Base-by-base conservation (phyloP, 1,140 invertebrate genomes). In the Leptestheria dahalacensis region DNA sequence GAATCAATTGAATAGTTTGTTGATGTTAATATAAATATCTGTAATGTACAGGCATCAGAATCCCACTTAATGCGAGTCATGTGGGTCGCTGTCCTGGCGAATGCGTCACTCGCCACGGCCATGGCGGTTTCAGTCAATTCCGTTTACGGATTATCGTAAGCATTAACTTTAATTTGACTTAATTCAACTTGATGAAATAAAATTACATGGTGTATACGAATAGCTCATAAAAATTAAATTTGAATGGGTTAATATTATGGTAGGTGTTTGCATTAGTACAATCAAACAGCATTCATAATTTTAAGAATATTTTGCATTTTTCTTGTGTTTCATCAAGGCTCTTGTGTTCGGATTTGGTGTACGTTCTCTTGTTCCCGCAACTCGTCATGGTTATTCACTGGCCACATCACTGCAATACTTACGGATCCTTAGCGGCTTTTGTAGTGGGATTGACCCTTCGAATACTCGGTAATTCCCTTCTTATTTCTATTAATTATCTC, bases 41-140 rank as follows among this genome's bases (percentile, higher is more conserved):
- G n/a, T 49, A 49, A 18, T 0, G 67, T 68, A 18, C 64, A 85
- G 82, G 84, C 84, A 49, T 78, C 80, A n/a, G 83, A 85, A 66
- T 74, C 72, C 57, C 86, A 89, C 73, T 77, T 89, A 21, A 74
- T 86, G 47, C 83, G 82, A 78, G 82, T 87, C 47, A 82, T 89
- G 74, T 72, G 84, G 65, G 70, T 82, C n/a, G 75, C 81, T 15
- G 82, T 89, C 46, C 74, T 86, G 58, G 72, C 81, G 2, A 78
- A 88, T 18, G 82, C 84, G n/a, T 69, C 77, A 52, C 65, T 87
- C 63, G 82, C 84, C 1, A 82, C 83, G 10, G 70, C 76, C 4
- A 80, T 88, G 72, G 86, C 85, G 20, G 75, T 89, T 11, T 80
- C 77, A 9, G 81, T 88, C 62, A 76, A 78, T 60, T 84, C 83